A percentile compares a stretch with the other conserved stretches of the same genome.
These are phyloP conservation scores for Scytalopus superciliaris DNA, from an alignment of 2,113 vertebrate genomes.

Conservation along the genomic window DNA sequence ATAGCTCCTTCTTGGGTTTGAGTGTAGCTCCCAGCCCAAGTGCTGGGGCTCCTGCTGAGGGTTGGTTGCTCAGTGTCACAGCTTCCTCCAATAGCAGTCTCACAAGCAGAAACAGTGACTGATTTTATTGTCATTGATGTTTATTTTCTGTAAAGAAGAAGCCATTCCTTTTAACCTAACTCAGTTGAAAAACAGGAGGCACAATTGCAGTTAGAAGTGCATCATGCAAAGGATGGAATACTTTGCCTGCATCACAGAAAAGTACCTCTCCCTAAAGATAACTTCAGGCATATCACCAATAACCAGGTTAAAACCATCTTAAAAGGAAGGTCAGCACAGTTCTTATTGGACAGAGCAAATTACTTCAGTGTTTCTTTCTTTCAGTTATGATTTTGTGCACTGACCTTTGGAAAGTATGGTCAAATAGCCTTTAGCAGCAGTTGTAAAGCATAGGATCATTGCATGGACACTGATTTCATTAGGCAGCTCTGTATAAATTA, in stretches of 20 bases:
- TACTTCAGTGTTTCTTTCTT: neutral
- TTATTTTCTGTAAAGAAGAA: neutral
- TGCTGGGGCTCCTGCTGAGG: neutral
- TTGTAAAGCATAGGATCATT: constrained; percentile 13
- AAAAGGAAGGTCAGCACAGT: neutral
- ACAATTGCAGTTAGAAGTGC: neutral
- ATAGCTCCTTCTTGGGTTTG: neutral
- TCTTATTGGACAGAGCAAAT: constrained; percentile 4
- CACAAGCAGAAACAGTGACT: neutral
- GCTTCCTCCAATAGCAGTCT: neutral
- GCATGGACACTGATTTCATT: constrained; percentile 10
- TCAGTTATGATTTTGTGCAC: neutral
- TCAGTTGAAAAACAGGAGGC: neutral
- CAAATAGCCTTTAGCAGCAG: constrained; percentile 31
- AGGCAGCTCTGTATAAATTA: constrained; percentile 37
- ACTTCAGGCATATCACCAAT: neutral
- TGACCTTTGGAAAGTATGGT: constrained; percentile 6
- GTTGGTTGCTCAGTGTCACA: neutral
- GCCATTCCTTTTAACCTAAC: neutral
- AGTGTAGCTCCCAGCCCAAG: neutral
- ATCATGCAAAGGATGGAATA: neutral
- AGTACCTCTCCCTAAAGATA: neutral
- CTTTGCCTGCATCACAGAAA: neutral
- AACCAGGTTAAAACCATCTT: constrained; percentile 2
- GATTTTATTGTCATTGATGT: neutral